Percentiles rank a stretch among this genome's conserved stretches.
phyloP scores from a whole-genome alignment of 2,888 invertebrate species.

The Leucophenga maculata region DNA sequence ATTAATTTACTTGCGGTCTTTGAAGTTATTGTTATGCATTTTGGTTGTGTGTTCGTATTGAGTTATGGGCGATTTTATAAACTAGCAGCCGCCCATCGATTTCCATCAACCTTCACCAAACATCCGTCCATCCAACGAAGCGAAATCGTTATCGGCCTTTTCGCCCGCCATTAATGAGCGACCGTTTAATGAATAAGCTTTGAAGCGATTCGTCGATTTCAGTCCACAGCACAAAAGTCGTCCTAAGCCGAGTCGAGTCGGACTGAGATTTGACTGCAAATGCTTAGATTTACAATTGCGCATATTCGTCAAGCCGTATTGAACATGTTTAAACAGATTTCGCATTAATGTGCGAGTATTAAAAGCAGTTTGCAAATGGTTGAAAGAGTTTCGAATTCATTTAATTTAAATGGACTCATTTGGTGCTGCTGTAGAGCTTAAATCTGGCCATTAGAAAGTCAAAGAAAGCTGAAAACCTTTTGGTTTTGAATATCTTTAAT shows the following conservation, averaged over 20 bases:
- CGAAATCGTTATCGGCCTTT: conserved; percentile 64
- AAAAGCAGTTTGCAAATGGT: neutral
- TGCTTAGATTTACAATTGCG: conserved; percentile 12
- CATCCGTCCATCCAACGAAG: conserved; percentile 34
- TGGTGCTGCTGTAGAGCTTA: too few species aligned
- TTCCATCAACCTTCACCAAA: neutral
- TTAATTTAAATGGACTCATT: too few species aligned
- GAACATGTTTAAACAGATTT: neutral
- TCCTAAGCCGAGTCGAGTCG: neutral
- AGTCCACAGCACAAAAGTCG: conserved; percentile 25
- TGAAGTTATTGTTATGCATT: conserved; percentile 56
- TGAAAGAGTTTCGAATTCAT: too few species aligned
- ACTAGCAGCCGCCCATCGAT: neutral
- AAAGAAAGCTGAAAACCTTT: too few species aligned
- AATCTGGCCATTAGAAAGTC: too few species aligned
- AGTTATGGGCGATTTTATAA: conserved; percentile 17
- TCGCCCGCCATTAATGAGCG: conserved; percentile 58
- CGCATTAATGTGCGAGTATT: neutral
- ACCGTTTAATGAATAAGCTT: conserved; percentile 63
- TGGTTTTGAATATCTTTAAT: too few species aligned
- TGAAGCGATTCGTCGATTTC: conserved; percentile 40
- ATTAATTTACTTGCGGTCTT: conserved; percentile 66
- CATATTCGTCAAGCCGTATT: neutral
- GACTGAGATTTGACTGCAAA: neutral
- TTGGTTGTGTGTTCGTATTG: conserved; percentile 21